These are phyloP conservation scores for Circaetus cinerascens DNA, from an alignment of 2,113 vertebrate genomes.

Conservation along the genomic window DNA sequence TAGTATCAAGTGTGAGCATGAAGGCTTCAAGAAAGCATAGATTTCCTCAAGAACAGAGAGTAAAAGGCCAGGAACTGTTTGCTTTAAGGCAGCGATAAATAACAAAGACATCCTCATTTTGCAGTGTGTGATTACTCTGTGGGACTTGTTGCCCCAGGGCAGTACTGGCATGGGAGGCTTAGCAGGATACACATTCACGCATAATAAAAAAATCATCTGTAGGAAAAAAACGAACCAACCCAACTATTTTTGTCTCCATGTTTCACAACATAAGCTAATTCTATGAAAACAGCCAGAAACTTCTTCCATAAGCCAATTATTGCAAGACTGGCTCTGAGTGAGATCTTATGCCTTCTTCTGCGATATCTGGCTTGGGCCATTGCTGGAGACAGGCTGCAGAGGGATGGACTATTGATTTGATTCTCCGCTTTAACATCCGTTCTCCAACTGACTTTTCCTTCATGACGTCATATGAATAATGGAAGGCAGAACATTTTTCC, in stretches of 20 bases:
- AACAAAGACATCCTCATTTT: constrained; percentile 7
- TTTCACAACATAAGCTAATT: constrained; percentile 20
- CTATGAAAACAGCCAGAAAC: constrained; percentile 20
- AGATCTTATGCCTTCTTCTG: neutral
- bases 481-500: neutral
- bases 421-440: neutral
- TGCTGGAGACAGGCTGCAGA: constrained; percentile 12
- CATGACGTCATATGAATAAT: constrained; percentile 21
- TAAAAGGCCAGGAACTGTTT: neutral
- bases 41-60: neutral
- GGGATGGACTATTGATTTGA: constrained; percentile 21
- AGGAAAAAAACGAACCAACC: neutral
- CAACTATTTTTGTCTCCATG: neutral
- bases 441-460: neutral
- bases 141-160: neutral
- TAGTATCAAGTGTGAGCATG: neutral
- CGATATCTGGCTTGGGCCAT: neutral
- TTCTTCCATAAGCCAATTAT: constrained; percentile 22
- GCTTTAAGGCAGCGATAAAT: neutral
- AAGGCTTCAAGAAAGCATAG: neutral
- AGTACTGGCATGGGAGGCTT: neutral
- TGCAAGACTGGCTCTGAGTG: neutral
- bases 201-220: constrained; percentile 1
- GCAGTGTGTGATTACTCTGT: neutral
- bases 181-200: neutral